Evolutionary conservation across 37 sponge, comb jelly and placozoan species (phyloP), one percentile per base, ranked within the genome.

Genomic region (Axinella damicornis): DNA sequence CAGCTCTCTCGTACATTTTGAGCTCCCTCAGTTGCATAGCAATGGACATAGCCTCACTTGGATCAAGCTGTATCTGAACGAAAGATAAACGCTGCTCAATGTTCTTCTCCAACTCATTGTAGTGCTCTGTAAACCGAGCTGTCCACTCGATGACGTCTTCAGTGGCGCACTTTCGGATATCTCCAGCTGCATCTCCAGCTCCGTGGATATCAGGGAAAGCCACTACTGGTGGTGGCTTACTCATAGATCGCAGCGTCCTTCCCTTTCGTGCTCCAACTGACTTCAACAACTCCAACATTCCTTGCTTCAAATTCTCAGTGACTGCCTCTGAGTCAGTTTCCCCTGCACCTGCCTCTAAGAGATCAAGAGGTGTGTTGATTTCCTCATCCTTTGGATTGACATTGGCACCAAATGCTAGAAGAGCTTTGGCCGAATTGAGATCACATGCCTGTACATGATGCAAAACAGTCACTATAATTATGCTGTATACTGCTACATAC

Each of bases 321-420:
- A 9, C 46, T 46, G 46, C 46, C 46, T 46, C 9, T 46, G 46
- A 12, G 4, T 46, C 46, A 46, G 46, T 46, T 46, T 46, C 46
- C 46, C 9, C 46, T 46, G 9, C 67, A 17, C 21, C 5, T 22
- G 38, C 31, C 22, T 69, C 22, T 18, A 69, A 36, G 9, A 83
- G n/a, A 36, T 83, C 83, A 46, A 83, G 39, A 32, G 83, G 73
- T 15, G 83, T 72, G 1, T 73, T 53, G 28, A 57, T 52, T 6
- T 61, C 13, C 22, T 21, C 25, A 25, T 83, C 59, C 46, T 57
- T 24, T 20, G 31, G 28, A 57, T 72, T 58, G 20, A 72, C 24
- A 39, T 73, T 62, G 18, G 83, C 83, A 24, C 73, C 73, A 32
- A 83, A 83, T 12, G 59, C 46, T 28, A 83, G 14, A 28, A 83